Percentiles rank a stretch among this genome's conserved stretches.
phyloP scores from a whole-genome alignment of 2,888 invertebrate species.

The Pyrrhosoma nymphula region DNA sequence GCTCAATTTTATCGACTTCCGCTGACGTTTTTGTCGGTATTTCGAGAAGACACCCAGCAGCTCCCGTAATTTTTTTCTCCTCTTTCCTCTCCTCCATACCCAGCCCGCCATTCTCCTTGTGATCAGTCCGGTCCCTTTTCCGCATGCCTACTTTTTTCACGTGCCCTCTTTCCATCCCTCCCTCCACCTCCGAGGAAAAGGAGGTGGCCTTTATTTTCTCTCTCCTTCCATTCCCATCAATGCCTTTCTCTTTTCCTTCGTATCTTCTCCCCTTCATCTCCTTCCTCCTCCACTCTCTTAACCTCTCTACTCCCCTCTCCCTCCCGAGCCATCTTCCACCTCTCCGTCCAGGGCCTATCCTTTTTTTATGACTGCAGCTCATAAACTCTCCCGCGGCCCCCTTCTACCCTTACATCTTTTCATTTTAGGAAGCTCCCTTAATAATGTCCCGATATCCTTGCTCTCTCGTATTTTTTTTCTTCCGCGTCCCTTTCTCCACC shows the following conservation, averaged over 20 bases:
- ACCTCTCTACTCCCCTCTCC: background rate
- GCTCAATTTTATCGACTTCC: conserved; percentile 13
- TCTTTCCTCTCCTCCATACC: too few species aligned
- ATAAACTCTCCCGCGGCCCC: background rate
- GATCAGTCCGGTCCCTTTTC: background rate
- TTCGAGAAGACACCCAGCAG: background rate
- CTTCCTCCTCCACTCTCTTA: background rate
- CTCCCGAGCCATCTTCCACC: background rate
- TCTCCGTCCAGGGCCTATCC: background rate
- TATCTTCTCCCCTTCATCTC: too few species aligned
- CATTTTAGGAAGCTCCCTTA: conserved; percentile 35
- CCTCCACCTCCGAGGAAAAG: too few species aligned
- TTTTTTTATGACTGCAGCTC: conserved; percentile 26
- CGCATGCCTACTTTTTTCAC: background rate
- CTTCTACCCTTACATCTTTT: background rate
- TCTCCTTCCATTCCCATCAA: background rate
- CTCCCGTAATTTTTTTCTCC: background rate
- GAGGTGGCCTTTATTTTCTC: background rate
- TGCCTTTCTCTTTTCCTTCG: background rate
- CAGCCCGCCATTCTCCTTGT: background rate
- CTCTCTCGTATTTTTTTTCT: background rate
- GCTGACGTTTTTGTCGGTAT: background rate
- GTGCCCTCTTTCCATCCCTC: background rate
- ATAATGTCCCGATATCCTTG: conserved; percentile 36
- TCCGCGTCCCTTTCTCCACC: background rate